These are phyloP conservation scores for Microchirus variegatus DNA, from an alignment of 2,797 vertebrate genomes.

Conservation along the genomic window DNA sequence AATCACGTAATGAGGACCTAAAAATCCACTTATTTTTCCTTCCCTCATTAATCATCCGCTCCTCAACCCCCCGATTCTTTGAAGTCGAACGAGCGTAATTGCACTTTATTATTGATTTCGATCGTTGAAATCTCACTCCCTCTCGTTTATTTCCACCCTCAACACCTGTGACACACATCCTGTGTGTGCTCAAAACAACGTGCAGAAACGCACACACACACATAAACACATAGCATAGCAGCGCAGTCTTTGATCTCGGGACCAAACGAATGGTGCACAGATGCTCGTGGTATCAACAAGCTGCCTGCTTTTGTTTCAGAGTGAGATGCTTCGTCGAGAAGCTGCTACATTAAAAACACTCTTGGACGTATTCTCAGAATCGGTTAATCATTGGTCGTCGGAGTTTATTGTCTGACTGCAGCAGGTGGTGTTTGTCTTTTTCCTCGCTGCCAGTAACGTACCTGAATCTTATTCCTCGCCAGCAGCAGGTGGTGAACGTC, in stretches of 20 bases:
- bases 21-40: not conserved
- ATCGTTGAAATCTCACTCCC: constrained; percentile 14
- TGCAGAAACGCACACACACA: not conserved
- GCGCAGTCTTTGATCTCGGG: constrained; percentile 49
- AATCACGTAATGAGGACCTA: not conserved
- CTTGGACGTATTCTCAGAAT: not conserved
- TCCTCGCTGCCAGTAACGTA: constrained; percentile 35
- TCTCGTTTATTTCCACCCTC: constrained; percentile 25
- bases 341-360: not conserved
- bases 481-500: constrained; percentile 94
- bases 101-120: not conserved
- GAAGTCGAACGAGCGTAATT: constrained; percentile 15
- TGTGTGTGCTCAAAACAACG: constrained; percentile 6
- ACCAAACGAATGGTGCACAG: constrained; percentile 57
- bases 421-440: not conserved
- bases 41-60: not conserved
- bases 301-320: constrained; percentile 21
- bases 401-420: not conserved
- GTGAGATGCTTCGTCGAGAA: not conserved
- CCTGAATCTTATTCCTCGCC: constrained; percentile 90
- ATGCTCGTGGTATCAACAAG: constrained; percentile 64
- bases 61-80: constrained; percentile 8
- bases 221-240: not conserved
- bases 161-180: constrained; percentile 51
- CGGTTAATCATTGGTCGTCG: not conserved